These are phyloP conservation scores for Atlantisia rogersi DNA, from an alignment of 2,113 vertebrate genomes.

Conservation along the genomic window DNA sequence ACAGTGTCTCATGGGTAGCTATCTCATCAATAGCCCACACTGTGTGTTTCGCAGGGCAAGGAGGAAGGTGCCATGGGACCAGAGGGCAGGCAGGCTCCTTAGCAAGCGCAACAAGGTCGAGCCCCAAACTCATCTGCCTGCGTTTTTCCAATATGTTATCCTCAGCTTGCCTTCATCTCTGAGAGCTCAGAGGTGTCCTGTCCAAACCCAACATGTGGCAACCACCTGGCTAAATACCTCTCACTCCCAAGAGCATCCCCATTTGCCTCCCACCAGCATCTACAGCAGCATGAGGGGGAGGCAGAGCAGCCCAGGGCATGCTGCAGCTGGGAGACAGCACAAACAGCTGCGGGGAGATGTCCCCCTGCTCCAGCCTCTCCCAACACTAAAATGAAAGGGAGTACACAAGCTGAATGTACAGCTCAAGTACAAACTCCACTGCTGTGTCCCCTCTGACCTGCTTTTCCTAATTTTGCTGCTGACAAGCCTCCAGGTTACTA, in stretches of 20 bases:
- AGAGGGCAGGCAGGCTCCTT: not conserved
- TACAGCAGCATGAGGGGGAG: too few species aligned
- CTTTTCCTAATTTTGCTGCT: not conserved
- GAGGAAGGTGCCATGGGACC: not conserved
- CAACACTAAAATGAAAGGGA: not conserved
- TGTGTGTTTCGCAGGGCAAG: not conserved
- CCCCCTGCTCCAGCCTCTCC: not conserved
- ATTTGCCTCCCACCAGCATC: fast-evolving
- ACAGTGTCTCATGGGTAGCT: not conserved
- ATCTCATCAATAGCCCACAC: not conserved
- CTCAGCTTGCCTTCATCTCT: not conserved
- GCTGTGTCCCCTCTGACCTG: not conserved
- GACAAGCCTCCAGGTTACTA: not conserved
- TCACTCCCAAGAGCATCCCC: fast-evolving
- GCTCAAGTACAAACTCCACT: not conserved
- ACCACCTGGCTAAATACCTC: fast-evolving
- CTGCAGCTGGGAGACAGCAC: fast-evolving
- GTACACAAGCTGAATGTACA: fast-evolving
- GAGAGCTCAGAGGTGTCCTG: not conserved
- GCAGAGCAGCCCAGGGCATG: not conserved
- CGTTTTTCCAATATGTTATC: not conserved
- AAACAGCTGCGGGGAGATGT: not conserved
- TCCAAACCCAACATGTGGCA: not conserved
- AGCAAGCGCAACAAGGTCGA: not conserved
- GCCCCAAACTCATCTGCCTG: fast-evolving